A percentile compares a stretch with the other conserved stretches of the same genome.
Conservation (phyloP, 2,797 vertebrate genomes). For the Gallirallus australis region DNA sequence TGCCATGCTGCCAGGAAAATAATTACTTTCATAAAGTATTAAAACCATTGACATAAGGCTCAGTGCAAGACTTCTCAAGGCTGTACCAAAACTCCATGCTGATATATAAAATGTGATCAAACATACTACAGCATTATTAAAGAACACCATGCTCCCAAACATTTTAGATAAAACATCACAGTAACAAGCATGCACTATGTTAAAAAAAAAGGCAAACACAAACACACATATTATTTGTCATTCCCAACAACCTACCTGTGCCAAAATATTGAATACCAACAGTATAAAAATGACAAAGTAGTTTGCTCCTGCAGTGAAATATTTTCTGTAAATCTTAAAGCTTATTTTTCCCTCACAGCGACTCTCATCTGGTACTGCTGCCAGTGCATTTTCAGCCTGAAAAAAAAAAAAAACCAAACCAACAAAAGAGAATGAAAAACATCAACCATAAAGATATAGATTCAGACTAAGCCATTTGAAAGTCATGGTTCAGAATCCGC, state of each 20-base stretch:
- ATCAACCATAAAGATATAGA: background rate
- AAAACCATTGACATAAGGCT: background rate
- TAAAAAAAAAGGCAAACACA: background rate
- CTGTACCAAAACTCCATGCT: background rate
- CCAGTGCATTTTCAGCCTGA: constrained; percentile 81
- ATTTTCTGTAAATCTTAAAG: constrained; percentile 85
- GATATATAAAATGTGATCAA: background rate
- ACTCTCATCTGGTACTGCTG: constrained; percentile 82
- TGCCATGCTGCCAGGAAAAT: background rate
- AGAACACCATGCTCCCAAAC: background rate
- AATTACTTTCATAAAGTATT: background rate
- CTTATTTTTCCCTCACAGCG: constrained; percentile 87
- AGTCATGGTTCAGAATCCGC: background rate
- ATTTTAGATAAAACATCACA: background rate
- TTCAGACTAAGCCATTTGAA: background rate
- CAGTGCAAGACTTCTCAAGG: background rate
- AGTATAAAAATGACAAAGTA: constrained; percentile 78
- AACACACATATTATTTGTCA: background rate
- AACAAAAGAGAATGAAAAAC: background rate
- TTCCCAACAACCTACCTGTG: constrained; percentile 81
- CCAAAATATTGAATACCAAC: constrained; percentile 81
- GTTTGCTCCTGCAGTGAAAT: constrained; percentile 86
- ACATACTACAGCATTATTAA: background rate
- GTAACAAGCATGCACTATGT: background rate
- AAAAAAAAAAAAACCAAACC: background rate